Conservation (phyloP, 2,797 vertebrate genomes). For the Atherinosoma microstoma region DNA sequence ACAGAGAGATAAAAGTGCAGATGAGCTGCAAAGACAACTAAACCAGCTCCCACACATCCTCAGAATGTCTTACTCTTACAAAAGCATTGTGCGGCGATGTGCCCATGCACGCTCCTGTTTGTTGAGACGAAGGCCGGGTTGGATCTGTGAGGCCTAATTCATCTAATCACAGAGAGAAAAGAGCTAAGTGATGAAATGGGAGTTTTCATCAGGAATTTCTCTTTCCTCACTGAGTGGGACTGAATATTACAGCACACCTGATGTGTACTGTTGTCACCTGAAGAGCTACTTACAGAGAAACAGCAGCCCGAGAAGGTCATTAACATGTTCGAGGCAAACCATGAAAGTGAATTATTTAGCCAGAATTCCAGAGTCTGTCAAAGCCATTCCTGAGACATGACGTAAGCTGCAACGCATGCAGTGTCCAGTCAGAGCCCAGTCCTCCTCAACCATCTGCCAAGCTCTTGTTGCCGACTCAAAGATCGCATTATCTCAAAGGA, state of each 20-base stretch:
- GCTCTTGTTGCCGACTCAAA: slow-evolving; percentile 66
- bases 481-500: slow-evolving; percentile 67
- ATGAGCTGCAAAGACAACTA: slow-evolving; percentile 57
- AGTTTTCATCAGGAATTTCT: slow-evolving; percentile 16
- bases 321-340: slow-evolving; percentile 39
- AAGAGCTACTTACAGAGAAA: slow-evolving; percentile 23
- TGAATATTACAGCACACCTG: slow-evolving; percentile 34
- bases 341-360: slow-evolving; percentile 26
- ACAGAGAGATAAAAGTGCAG: slow-evolving; percentile 68
- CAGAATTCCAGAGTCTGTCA: slow-evolving; percentile 42
- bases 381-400: slow-evolving; percentile 60
- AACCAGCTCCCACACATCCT: slow-evolving; percentile 45
- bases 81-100: slow-evolving; percentile 38
- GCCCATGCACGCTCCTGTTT: slow-evolving; percentile 50
- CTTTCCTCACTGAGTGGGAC: slow-evolving; percentile 1
- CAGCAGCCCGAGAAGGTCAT: slow-evolving; percentile 33
- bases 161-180: slow-evolving; percentile 31
- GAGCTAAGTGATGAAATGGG: slow-evolving; percentile 11
- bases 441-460: slow-evolving; percentile 32
- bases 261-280: slow-evolving; percentile 43
- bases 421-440: slow-evolving; percentile 1
- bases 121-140: slow-evolving; percentile 6
- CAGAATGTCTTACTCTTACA: slow-evolving; percentile 43
- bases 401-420: slow-evolving; percentile 29
- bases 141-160: slow-evolving; percentile 30